Percentiles rank a stretch among this genome's conserved stretches.
These are phyloP conservation scores for Anguilla marmorata DNA, from an alignment of 2,797 vertebrate genomes.

Conservation along the genomic window DNA sequence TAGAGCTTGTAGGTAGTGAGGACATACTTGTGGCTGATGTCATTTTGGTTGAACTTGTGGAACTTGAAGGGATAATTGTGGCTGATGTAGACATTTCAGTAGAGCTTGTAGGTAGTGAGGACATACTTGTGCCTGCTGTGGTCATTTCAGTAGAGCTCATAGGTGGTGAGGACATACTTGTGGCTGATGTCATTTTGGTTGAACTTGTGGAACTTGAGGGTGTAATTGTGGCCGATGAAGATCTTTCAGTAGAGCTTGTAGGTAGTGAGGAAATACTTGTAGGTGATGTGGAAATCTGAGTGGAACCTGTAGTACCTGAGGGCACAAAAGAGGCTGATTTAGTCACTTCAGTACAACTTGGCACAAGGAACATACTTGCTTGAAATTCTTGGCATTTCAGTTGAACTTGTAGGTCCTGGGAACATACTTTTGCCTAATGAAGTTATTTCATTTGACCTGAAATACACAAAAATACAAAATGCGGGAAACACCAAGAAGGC, in stretches of 20 bases:
- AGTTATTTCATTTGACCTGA: too few relatives aligned
- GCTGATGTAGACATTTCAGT: background rate
- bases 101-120: background rate
- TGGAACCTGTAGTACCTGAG: background rate
- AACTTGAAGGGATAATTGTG: too few relatives aligned
- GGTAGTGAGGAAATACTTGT: background rate
- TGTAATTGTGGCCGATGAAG: background rate
- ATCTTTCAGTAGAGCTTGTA: background rate
- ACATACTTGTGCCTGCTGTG: background rate
- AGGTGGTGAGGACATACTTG: background rate
- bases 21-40: background rate
- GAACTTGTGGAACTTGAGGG: background rate
- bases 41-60: too few relatives aligned
- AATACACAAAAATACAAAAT: too few relatives aligned
- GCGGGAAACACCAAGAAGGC: too few relatives aligned
- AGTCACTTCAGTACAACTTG: background rate
- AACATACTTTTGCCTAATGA: too few relatives aligned
- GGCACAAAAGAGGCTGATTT: background rate
- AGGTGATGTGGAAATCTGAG: background rate
- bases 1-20: background rate
- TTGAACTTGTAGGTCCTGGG: too few relatives aligned
- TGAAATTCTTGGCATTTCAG: too few relatives aligned
- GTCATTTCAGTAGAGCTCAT: background rate
- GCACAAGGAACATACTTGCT: too few relatives aligned
- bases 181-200: background rate